phyloP scores from a whole-genome alignment of 2,797 vertebrate species.

The Toxotes lorentzi region DNA sequence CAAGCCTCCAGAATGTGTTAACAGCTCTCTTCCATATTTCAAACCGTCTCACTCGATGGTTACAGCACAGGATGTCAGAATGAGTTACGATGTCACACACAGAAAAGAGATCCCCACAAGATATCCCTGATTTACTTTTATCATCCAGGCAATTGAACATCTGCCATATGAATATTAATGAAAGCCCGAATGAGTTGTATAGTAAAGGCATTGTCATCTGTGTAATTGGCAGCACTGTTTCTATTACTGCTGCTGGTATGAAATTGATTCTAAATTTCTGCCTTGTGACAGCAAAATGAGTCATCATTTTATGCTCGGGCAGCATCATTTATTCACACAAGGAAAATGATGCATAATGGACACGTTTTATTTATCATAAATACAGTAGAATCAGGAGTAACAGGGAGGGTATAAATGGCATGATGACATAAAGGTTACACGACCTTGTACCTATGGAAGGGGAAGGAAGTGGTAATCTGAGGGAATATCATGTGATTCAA shows the following conservation, averaged over 20 bases:
- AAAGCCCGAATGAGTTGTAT: constrained; percentile 47
- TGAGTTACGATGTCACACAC: constrained; percentile 64
- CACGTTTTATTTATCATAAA: constrained; percentile 33
- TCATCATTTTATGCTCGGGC: constrained; percentile 30
- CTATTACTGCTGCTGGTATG: constrained; percentile 38
- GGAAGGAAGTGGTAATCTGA: background rate
- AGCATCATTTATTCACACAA: constrained; percentile 33
- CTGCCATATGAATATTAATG: constrained; percentile 69
- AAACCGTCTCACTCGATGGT: constrained; percentile 43
- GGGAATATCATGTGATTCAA: background rate
- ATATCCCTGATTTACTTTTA: constrained; percentile 65
- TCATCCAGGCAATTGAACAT: constrained; percentile 67
- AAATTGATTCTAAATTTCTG: constrained; percentile 60
- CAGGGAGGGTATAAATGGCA: background rate
- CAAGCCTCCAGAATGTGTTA: constrained; percentile 25
- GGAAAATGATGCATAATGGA: constrained; percentile 34
- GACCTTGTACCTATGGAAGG: constrained; percentile 3
- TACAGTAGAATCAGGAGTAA: constrained; percentile 5
- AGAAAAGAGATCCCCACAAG: constrained; percentile 49
- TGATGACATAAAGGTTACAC: constrained; percentile 6
- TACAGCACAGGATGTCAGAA: constrained; percentile 45
- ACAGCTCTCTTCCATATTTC: constrained; percentile 54
- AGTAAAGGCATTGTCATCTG: constrained; percentile 55
- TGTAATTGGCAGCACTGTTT: constrained; percentile 56
- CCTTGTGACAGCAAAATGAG: constrained; percentile 48